Percentiles rank a stretch among this genome's conserved stretches.
Conservation (phyloP, 2,888 invertebrate species). For the Macrosiphum euphorbiae region DNA sequence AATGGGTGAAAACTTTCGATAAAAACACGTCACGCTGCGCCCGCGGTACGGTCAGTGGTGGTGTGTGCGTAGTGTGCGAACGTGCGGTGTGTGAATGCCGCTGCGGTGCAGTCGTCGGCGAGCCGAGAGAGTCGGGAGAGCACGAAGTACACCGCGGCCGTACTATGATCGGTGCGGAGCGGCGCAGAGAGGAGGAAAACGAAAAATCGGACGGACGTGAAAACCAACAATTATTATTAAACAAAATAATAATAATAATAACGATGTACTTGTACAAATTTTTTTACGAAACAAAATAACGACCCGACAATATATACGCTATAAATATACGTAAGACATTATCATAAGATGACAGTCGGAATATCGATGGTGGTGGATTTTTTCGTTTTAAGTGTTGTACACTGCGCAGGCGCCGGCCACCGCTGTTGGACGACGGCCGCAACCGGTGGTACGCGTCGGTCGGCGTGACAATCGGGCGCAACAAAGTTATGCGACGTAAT, state of each 20-base stretch:
- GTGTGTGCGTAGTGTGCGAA: slow-evolving; percentile 1
- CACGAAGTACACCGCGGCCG: background rate
- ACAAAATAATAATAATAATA: background rate
- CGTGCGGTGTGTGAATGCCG: background rate
- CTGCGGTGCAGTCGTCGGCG: background rate
- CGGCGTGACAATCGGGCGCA: background rate
- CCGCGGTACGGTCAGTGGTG: slow-evolving; percentile 39
- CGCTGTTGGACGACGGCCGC: slow-evolving; percentile 10
- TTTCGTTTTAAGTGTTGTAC: background rate
- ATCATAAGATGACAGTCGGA: too few relatives aligned
- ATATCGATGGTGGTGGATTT: background rate
- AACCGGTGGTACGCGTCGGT: slow-evolving; percentile 13
- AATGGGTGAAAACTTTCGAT: slow-evolving; percentile 62
- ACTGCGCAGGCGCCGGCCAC: background rate
- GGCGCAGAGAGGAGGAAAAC: background rate
- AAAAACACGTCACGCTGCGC: slow-evolving; percentile 55
- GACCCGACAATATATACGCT: background rate
- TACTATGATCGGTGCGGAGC: background rate
- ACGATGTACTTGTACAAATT: background rate
- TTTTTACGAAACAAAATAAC: background rate
- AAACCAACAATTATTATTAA: background rate
- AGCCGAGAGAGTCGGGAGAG: background rate
- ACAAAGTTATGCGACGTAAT: background rate
- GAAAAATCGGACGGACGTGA: background rate
- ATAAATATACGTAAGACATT: background rate